Conservation (phyloP, 2,888 invertebrate genomes). For the Hybos culiciformis region DNA sequence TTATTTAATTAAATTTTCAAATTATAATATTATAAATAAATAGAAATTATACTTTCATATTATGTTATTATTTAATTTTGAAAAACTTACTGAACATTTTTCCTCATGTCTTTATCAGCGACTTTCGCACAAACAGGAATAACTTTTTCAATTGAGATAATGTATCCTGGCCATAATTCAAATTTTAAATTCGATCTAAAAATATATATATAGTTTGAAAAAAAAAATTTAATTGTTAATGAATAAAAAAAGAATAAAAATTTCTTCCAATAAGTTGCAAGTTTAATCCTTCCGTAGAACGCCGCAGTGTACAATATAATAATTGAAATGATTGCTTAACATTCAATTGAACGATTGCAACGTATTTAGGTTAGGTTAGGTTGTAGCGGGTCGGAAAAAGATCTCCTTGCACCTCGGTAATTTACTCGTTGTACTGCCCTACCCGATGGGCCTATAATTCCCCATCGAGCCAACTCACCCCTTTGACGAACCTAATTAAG, state of each 20-base stretch:
- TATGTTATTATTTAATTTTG: no score
- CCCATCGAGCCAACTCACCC: no score
- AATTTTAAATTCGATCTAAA: slow-evolving; percentile 42
- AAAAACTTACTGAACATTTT: slow-evolving; percentile 47
- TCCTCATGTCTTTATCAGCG: slow-evolving; percentile 59
- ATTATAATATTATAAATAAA: no score
- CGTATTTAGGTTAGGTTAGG: no score
- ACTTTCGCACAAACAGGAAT: slow-evolving; percentile 70
- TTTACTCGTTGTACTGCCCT: no score
- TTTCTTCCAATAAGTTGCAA: slow-evolving; percentile 59
- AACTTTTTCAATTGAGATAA: slow-evolving; percentile 65
- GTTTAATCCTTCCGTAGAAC: slow-evolving; percentile 39
- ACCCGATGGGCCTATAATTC: no score
- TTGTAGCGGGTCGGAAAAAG: no score
- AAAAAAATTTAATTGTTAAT: neutral
- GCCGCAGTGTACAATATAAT: slow-evolving; percentile 64
- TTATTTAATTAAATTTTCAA: no score
- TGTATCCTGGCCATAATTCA: slow-evolving; percentile 75
- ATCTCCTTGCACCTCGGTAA: no score
- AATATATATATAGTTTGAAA: no score
- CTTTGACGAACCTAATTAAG: no score
- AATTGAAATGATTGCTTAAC: slow-evolving; percentile 62
- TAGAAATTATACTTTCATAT: no score
- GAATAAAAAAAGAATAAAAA: slow-evolving; percentile 37
- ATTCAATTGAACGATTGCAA: slow-evolving; percentile 48